These are phyloP conservation scores for Ptychadena robeensis DNA, from an alignment of 2,797 vertebrate species.

Conservation along the genomic window DNA sequence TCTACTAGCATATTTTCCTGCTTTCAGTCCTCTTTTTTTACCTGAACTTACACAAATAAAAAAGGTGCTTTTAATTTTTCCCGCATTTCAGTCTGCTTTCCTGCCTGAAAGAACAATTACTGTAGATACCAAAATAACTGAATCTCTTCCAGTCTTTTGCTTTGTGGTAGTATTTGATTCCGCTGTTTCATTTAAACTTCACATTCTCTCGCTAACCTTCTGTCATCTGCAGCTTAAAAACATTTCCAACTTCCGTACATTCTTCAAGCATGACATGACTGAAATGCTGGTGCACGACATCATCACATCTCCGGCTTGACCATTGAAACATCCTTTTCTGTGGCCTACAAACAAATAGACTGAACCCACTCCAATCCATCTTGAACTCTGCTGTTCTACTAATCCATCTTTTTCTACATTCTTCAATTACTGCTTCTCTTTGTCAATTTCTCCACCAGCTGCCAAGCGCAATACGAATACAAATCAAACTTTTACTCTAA, in stretches of 20 bases:
- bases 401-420: not conserved
- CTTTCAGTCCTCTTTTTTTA: no score
- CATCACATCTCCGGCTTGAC: not conserved
- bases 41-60: not conserved
- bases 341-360: conserved; percentile 1
- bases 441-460: not conserved
- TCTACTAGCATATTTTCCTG: no score
- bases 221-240: conserved; percentile 4
- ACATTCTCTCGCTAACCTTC: not conserved
- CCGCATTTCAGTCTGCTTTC: not conserved
- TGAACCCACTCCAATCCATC: not conserved
- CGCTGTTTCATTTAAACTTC: not conserved
- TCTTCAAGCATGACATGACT: not conserved
- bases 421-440: not conserved
- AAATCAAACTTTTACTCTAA: not conserved
- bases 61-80: not conserved
- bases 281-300: not conserved
- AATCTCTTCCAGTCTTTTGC: not conserved
- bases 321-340: not conserved
- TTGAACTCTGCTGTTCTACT: conserved; percentile 1
- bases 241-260: not conserved
- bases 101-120: not conserved
- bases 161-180: not conserved
- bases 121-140: not conserved
- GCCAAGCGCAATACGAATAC: not conserved